Evolutionary conservation across 2,797 vertebrate species (phyloP), one percentile per base, ranked within the genome.

Genomic region (Hapalemur alaotrensis): DNA sequence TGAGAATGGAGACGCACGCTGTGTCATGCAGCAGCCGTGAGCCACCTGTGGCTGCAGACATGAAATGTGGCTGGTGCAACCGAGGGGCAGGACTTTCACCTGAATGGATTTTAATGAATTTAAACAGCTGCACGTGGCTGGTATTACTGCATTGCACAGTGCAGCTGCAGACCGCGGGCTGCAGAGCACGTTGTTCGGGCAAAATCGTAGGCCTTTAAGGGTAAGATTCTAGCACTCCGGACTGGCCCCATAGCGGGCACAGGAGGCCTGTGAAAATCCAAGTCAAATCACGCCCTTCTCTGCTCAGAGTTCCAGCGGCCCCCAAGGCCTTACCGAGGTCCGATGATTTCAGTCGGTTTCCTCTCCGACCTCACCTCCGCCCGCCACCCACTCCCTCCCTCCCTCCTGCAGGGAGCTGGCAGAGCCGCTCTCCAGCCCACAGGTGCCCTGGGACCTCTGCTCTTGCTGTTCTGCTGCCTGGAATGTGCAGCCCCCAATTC

Each of bases 111-210:
- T 46, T 22, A 50, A 73, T 35, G 8, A 5, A 28, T 38, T 38
- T 4, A 4, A 61, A 17, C 1, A 41, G 89, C 67, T 7, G 1
- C n/a, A 1, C 0, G 17, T 0, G 65, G 17, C 35, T 50, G 67
- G 48, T 13, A 0, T 38, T 2, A 12, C 0, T 2, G 23, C 1
- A 4, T 13, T 11, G 17, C 20, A 28, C 23, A 23, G 48, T 1
- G 7, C 43, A 8, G 63, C 30, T 2, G 17, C 9, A 35, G 32
- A 14, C 69, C 13, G 0, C 0, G 32, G 46, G 30, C 2, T 9
- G 5, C 18, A 15, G 50, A 35, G 32, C 41, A 20, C 10, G n/a
- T 7, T 9, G 0, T 23, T 38, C 59, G 1, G 28, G n/a, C 73
- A 35, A 4, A 35, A 32, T 15, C 1, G 0, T 2, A 28, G 9